Evolutionary conservation across 1,140 invertebrate species (phyloP), one percentile per base, ranked within the genome.

Genomic region (Pogonognathellus flavescens): DNA sequence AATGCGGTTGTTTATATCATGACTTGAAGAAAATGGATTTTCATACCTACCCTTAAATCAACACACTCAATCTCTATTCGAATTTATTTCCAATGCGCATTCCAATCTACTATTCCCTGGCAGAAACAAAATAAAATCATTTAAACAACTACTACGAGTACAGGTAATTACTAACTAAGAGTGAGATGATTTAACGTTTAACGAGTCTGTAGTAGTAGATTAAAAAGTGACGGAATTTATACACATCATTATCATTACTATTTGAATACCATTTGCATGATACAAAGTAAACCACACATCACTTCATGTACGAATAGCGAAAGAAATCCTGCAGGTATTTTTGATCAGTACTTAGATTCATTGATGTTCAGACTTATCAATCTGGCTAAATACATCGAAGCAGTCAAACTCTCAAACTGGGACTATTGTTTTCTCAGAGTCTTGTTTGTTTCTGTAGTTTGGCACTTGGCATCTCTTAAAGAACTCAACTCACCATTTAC

Each of bases 401-500:
- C 31, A 76, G 70, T 76, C 70, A 76, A 76, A 76, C 41, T 25
- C 70, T 76, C 70, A 76, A 76, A 76, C 41, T 25, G 31, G 25
- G 70, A 49, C 41, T 31, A 76, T 76, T 76, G 70, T 76, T 31
- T 76, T 25, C 41, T n/a, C 8, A 10, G 31, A 76, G 41, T 76
- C 70, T 76, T 76, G 70, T 76, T 76, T 76, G 70, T 76, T 76
- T 76, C 70, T 76, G 25, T 76, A 50, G 14, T 76, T 76, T 76
- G 25, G 41, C 70, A 31, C 41, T 76, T 76, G 70, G 70, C 70
- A 76, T 76, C 70, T 76, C 70, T 31, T 76, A 76, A 76, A 76
- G 70, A 76, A 76, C 70, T 76, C 70, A 76, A 76, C 25, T 76
- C 70, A 76, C 70, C 70, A 76, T 76, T 25, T 76, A 76, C 70